A percentile compares a stretch with the other conserved stretches of the same genome.
These are phyloP conservation scores for Xyrauchen texanus DNA, from an alignment of 2,113 vertebrate species.

Conservation along the genomic window DNA sequence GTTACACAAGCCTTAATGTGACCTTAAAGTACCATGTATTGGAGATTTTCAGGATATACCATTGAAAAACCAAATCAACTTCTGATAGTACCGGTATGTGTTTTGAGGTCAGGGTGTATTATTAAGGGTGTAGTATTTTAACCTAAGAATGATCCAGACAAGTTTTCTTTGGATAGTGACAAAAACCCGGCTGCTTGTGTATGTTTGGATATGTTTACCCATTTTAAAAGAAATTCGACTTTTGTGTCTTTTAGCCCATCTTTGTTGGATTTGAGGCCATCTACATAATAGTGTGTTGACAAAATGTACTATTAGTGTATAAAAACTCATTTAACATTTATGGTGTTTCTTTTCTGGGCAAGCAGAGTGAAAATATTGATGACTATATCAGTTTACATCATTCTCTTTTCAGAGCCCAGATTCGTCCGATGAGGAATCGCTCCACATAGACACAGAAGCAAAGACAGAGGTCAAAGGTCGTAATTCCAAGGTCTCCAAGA, in stretches of 20 bases:
- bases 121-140: not conserved
- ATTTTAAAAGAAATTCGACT: no score
- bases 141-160: not conserved
- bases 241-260: no score
- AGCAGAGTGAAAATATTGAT: no score
- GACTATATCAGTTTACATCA: not conserved
- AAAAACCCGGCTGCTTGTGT: no score
- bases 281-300: no score
- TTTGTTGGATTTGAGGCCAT: not conserved
- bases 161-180: not conserved
- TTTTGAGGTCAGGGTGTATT: not conserved
- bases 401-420: constrained; percentile 77
- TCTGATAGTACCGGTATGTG: not conserved
- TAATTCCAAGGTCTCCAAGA: constrained; percentile 87
- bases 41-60: not conserved
- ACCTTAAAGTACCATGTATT: no score
- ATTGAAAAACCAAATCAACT: not conserved
- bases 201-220: no score
- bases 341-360: no score
- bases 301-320: no score
- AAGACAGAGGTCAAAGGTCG: constrained; percentile 81
- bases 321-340: no score
- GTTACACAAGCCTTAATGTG: constrained; percentile 3
- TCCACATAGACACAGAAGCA: constrained; percentile 93
- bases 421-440: constrained; percentile 92